phyloP scores from a whole-genome alignment of 2,113 vertebrate species.

The Pterocles burchelli region DNA sequence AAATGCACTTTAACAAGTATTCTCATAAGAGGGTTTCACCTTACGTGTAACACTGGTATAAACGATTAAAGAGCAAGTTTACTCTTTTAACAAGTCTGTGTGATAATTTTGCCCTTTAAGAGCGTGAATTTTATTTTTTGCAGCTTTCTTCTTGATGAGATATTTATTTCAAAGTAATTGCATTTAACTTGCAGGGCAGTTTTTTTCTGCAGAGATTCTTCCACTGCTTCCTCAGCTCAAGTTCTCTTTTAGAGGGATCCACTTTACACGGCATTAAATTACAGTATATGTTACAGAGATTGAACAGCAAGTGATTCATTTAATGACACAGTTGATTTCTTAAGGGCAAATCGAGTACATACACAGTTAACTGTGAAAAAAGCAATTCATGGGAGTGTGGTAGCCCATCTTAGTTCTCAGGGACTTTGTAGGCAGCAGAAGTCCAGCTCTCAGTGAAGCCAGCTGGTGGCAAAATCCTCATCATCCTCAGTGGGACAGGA shows the following conservation, averaged over 20 bases:
- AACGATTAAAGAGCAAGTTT: conserved; percentile 64
- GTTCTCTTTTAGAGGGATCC: conserved; percentile 50
- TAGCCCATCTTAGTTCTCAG: background rate
- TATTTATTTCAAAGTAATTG: conserved; percentile 59
- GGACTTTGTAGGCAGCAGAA: background rate
- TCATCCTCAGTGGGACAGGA: background rate
- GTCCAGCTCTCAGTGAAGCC: background rate
- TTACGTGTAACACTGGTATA: conserved; percentile 64
- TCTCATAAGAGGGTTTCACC: conserved; percentile 74
- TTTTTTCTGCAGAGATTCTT: background rate
- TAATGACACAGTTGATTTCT: conserved; percentile 39
- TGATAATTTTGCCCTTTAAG: conserved; percentile 75
- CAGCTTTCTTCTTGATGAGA: conserved; percentile 64
- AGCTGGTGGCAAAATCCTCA: background rate
- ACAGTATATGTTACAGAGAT: conserved; percentile 56
- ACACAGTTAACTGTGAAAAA: background rate
- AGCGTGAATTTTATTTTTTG: conserved; percentile 76
- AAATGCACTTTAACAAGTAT: conserved; percentile 63
- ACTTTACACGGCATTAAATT: conserved; percentile 58
- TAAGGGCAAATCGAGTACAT: conserved; percentile 39
- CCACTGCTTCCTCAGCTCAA: conserved; percentile 11
- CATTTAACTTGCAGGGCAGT: background rate
- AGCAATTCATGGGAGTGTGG: background rate
- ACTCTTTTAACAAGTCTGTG: conserved; percentile 73
- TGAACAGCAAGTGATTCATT: conserved; percentile 55